phyloP scores from a whole-genome alignment of 2,888 invertebrate species.

The Amphipoea lucens region DNA sequence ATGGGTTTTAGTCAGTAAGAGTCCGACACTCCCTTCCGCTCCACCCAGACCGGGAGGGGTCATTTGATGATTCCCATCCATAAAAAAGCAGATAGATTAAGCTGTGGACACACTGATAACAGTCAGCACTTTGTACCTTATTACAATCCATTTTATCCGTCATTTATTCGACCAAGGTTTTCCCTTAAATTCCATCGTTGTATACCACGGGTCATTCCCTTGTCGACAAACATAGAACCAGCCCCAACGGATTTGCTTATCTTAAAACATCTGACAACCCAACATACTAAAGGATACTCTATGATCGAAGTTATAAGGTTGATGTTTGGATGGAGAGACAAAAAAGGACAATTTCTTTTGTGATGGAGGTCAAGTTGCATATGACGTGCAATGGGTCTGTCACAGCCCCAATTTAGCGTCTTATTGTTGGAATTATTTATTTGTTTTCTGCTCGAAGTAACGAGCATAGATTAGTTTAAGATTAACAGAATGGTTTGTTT shows the following conservation, averaged over 20 bases:
- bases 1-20: too few species aligned
- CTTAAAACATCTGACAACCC: constrained; percentile 45
- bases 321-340: constrained; percentile 2
- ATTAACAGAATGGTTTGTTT: neutral
- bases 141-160: constrained; percentile 28
- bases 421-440: constrained; percentile 78
- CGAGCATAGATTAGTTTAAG: constrained; percentile 33
- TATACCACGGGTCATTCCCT: constrained; percentile 48
- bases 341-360: constrained; percentile 45
- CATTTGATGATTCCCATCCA: too few species aligned
- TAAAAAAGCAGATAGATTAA: neutral
- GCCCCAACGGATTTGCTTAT: constrained; percentile 54
- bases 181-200: constrained; percentile 45
- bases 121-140: constrained; percentile 34
- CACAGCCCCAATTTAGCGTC: constrained; percentile 73
- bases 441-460: constrained; percentile 69
- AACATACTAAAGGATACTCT: constrained; percentile 28
- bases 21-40: too few species aligned
- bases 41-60: too few species aligned
- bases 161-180: constrained; percentile 23
- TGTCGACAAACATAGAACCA: constrained; percentile 50
- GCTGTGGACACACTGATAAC: constrained; percentile 6
- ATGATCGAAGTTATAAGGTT: neutral
- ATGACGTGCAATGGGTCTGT: constrained; percentile 69
- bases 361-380: constrained; percentile 70